Conservation (phyloP, 2,797 vertebrate species). For the Crenichthys baileyi region DNA sequence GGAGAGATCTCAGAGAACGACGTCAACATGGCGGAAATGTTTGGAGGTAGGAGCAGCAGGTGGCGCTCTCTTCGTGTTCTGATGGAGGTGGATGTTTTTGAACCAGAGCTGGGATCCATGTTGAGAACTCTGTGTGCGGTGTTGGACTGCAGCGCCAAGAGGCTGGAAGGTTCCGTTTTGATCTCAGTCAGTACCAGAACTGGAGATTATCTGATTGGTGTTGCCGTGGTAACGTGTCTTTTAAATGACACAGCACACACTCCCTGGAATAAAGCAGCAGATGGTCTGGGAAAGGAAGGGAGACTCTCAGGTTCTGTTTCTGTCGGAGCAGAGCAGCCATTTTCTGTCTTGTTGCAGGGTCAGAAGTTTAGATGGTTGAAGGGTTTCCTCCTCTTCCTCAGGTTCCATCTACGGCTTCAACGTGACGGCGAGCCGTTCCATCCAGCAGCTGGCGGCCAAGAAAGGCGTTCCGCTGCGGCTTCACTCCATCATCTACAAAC, state of each 20-base stretch:
- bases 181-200: too few relatives aligned
- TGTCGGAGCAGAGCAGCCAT: too few relatives aligned
- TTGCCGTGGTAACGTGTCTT: background rate
- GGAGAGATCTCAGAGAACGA: conserved; percentile 93
- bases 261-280: background rate
- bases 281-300: too few relatives aligned
- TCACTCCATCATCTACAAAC: conserved; percentile 89
- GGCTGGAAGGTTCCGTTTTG: background rate
- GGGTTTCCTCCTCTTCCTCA: conserved; percentile 41
- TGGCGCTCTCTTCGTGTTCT: background rate
- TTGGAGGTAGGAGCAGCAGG: conserved; percentile 78
- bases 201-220: background rate
- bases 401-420: conserved; percentile 92
- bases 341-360: too few relatives aligned
- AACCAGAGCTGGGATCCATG: too few relatives aligned
- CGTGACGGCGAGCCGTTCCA: conserved; percentile 78
- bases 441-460: conserved; percentile 84
- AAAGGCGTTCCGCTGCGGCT: conserved; percentile 85
- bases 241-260: too few relatives aligned
- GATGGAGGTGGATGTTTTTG: too few relatives aligned
- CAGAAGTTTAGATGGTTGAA: too few relatives aligned
- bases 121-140: too few relatives aligned
- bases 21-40: conserved; percentile 87
- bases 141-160: too few relatives aligned
- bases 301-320: too few relatives aligned